Conservation (phyloP, 1,140 invertebrate species). For the Mylabris phalerata region DNA sequence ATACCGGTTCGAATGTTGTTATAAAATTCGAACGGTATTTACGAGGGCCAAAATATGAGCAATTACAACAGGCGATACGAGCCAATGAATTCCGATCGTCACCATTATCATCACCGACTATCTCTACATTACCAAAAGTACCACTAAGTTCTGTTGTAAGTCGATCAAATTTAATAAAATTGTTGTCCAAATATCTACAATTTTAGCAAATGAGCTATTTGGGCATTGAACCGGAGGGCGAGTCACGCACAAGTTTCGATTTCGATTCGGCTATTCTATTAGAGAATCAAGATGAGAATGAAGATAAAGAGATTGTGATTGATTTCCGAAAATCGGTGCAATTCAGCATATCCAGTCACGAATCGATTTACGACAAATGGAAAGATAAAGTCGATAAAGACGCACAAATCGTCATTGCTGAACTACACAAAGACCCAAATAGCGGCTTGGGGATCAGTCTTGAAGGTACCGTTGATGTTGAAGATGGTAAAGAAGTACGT, state of each 20-base stretch:
- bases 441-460: conserved; percentile 79
- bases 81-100: conserved; percentile 62
- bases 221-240: conserved; percentile 47
- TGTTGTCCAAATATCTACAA: background rate
- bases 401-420: conserved; percentile 68
- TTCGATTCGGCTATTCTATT: conserved; percentile 51
- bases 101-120: conserved; percentile 66
- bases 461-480: conserved; percentile 79
- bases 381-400: conserved; percentile 57
- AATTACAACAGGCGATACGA: conserved; percentile 75
- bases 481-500: conserved; percentile 66
- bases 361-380: conserved; percentile 65
- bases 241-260: conserved; percentile 57
- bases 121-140: conserved; percentile 68
- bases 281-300: conserved; percentile 33
- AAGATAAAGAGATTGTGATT: conserved; percentile 61
- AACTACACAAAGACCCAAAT: conserved; percentile 60
- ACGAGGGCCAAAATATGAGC: conserved; percentile 83
- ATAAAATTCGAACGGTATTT: conserved; percentile 80
- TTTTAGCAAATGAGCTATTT: conserved; percentile 34
- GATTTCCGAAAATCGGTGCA: conserved; percentile 51
- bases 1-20: conserved; percentile 70
- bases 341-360: conserved; percentile 51
- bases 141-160: conserved; percentile 53
- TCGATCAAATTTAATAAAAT: background rate